Conservation (phyloP, 2,113 vertebrate genomes). For the crab-eating macaque (Macaca fascicularis) region DNA sequence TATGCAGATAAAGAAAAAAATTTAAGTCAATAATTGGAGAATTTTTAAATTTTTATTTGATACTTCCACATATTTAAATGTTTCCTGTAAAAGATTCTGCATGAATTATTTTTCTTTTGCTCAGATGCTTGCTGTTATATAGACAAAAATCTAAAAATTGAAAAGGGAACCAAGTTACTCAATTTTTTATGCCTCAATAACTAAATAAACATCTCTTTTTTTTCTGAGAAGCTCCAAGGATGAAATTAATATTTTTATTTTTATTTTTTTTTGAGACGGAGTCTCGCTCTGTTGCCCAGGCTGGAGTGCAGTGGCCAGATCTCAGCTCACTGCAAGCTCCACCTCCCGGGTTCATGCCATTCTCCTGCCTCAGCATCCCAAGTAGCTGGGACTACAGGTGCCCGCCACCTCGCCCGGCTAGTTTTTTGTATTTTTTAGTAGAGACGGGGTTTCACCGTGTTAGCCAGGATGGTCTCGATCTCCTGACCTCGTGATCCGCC, state of each 20-base stretch:
- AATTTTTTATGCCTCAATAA: background rate
- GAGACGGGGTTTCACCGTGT: no score
- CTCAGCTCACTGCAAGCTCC: no score
- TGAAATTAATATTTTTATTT: background rate
- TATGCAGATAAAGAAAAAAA: slow-evolving; percentile 18
- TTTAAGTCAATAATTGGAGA: background rate
- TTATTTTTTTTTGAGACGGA: no score
- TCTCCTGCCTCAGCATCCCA: no score
- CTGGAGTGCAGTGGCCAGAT: no score
- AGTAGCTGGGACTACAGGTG: no score
- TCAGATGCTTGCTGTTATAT: background rate
- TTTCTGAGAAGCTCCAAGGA: background rate
- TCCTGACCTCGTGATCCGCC: no score
- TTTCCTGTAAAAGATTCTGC: background rate
- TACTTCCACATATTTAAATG: background rate
- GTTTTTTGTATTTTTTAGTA: no score
- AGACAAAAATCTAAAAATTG: background rate
- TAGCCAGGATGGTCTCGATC: no score
- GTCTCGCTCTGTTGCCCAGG: no score
- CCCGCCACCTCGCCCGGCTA: no score
- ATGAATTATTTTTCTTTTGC: background rate
- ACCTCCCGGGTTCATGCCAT: no score
- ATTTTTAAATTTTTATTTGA: background rate
- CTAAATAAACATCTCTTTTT: background rate
- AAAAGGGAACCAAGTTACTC: background rate